Base-by-base conservation (phyloP, 2,113 vertebrate species). In the Tachuris rubrigastra region DNA sequence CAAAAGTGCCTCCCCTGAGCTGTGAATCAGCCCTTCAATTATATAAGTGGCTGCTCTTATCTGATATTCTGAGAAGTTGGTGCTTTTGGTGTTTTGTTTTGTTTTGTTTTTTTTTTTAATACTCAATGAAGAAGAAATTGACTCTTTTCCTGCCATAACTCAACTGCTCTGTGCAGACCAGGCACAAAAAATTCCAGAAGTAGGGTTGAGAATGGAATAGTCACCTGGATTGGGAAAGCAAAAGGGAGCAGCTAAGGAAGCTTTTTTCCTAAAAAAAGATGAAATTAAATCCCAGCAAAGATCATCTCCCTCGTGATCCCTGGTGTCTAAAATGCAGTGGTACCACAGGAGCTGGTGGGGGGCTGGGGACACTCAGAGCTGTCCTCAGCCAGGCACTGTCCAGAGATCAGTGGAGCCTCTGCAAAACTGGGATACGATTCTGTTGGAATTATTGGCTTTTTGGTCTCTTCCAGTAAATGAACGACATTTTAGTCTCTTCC, bases 391-490 rank as follows among this genome's bases (percentile, higher is more conserved):
- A 66, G 28, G 8, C 25, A 4, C 53, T 76, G 25, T 6, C 49
- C 60, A 69, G 47, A 6, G 23, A 67, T 3, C 30, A 16, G 18
- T 0, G 5, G 46, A 67, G 42, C 4, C 39, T 75, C 31, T 37
- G 35, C 50, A 71, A 53, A 63, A 18, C 22, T 6, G 42, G 41
- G 14, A 23, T 0, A 1, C 1, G 2, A 11, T 84, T 9, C 1
- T 21, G 6, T 25, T 53, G 47, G 14, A 67, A 47, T 62, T 5
- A 35, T n/a, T 5, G 7, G 12, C 28, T 50, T 59, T 59, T 59
- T 23, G 35, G 56, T 35, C 56, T 59, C 56, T 35, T n/a, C 55
- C 55, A n/a, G 55, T 56, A n/a, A 56, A 22, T 33, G 18, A 56
- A 56, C 8, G 11, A 33, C 53, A 12, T 82, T 55, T 83, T 52